Evolutionary conservation across 2,113 vertebrate species (phyloP).

Genomic region (Puffinus mauretanicus): DNA sequence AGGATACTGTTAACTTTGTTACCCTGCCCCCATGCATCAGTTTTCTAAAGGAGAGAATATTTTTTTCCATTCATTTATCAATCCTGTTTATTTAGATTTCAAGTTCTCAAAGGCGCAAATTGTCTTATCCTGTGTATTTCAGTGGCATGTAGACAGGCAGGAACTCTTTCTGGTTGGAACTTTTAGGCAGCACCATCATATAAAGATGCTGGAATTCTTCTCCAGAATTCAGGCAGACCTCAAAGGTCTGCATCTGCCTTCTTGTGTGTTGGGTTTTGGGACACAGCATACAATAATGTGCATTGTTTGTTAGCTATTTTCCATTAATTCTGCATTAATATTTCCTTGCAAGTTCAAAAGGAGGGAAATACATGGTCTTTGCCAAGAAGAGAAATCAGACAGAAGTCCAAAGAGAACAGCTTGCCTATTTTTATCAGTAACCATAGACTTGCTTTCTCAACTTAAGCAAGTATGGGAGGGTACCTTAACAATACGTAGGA

Average conservation of each 20-base stretch:
- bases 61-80: neutral
- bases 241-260: neutral
- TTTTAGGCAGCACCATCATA: neutral
- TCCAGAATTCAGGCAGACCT: neutral
- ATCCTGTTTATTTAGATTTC: neutral
- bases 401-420: neutral
- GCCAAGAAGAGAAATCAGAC: neutral
- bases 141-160: neutral
- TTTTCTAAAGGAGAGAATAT: neutral
- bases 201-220: neutral
- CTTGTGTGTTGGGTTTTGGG: neutral
- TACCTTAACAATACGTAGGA: neutral
- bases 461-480: neutral
- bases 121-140: neutral
- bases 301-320: neutral
- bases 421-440: neutral
- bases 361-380: neutral
- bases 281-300: neutral
- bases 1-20: neutral
- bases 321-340: neutral
- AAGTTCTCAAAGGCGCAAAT: neutral
- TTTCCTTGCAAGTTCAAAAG: neutral
- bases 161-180: neutral
- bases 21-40: neutral
- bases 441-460: neutral